Percentiles rank a stretch among this genome's conserved stretches.
Evolutionary conservation across 2,888 invertebrate species (phyloP).

Genomic region (Pardosa pseudoannulata): DNA sequence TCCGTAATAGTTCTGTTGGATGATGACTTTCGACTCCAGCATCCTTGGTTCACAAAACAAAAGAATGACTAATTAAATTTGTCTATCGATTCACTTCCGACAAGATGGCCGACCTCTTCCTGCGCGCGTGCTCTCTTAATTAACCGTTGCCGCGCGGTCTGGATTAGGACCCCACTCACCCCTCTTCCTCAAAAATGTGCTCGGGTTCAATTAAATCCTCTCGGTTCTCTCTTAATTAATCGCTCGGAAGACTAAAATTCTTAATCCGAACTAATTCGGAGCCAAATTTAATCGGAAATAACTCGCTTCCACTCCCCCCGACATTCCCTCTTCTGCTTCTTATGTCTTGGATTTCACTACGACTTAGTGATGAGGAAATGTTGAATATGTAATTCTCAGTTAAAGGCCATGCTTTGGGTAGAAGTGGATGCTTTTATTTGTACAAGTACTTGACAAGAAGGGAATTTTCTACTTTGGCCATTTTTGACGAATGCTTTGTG

Average conservation of each 20-base stretch:
- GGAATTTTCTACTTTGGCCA: too few relatives aligned
- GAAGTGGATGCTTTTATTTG: too few relatives aligned
- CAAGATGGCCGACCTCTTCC: slow-evolving; percentile 4
- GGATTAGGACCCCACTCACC: background rate
- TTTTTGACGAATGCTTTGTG: too few relatives aligned
- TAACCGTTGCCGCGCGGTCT: background rate
- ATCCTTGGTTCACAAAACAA: slow-evolving; percentile 3
- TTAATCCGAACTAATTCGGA: slow-evolving; percentile 27
- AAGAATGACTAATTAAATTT: slow-evolving; percentile 19
- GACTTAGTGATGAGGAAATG: background rate
- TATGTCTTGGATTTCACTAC: background rate
- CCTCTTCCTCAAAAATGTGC: background rate
- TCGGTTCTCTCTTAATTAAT: slow-evolving; percentile 29
- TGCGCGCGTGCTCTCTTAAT: background rate
- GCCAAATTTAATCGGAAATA: slow-evolving; percentile 32
- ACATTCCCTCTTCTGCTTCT: background rate
- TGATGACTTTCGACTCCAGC: background rate
- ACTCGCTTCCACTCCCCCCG: background rate
- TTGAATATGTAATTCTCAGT: background rate
- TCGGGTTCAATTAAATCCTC: slow-evolving; percentile 30
- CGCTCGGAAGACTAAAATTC: slow-evolving; percentile 13
- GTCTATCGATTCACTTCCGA: slow-evolving; percentile 6
- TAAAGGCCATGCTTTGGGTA: background rate
- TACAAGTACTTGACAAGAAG: too few relatives aligned
- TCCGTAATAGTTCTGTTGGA: background rate